Evolutionary conservation across 2,113 vertebrate genomes (phyloP).

Genomic region (Hyaena hyaena): DNA sequence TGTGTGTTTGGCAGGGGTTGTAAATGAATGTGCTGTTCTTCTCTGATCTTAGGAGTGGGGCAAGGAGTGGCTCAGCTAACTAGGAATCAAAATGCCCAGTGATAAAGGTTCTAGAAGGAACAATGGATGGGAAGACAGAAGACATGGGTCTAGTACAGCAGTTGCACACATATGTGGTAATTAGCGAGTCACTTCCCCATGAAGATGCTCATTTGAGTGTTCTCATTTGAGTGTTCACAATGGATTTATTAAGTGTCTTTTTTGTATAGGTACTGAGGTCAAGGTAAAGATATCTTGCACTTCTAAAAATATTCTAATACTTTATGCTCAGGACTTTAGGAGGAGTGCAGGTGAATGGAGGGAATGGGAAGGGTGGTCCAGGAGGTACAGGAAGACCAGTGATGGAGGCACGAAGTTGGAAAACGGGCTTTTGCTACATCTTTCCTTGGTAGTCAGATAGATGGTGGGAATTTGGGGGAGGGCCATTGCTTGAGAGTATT

Average conservation of each 20-base stretch:
- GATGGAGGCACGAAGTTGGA: background rate
- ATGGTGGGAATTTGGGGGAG: background rate
- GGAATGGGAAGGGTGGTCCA: background rate
- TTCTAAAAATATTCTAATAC: background rate
- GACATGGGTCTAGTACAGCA: background rate
- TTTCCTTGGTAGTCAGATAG: background rate
- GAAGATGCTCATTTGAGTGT: background rate
- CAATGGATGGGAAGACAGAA: background rate
- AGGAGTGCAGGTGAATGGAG: background rate
- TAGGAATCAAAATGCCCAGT: background rate
- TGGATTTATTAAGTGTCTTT: background rate
- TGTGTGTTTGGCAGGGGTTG: background rate
- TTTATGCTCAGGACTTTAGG: background rate
- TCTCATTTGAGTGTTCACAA: background rate
- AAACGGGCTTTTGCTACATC: background rate
- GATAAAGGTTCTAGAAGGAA: background rate
- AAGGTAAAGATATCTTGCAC: background rate
- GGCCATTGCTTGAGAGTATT: background rate
- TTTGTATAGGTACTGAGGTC: background rate
- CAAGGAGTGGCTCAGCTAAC: background rate
- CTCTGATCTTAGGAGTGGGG: background rate
- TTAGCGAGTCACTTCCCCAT: background rate
- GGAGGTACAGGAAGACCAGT: background rate
- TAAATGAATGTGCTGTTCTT: background rate
- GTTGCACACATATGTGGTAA: rapidly evolving